Evolutionary conservation across 2,797 vertebrate species (phyloP).

Genomic region (Sebastes nivosus): DNA sequence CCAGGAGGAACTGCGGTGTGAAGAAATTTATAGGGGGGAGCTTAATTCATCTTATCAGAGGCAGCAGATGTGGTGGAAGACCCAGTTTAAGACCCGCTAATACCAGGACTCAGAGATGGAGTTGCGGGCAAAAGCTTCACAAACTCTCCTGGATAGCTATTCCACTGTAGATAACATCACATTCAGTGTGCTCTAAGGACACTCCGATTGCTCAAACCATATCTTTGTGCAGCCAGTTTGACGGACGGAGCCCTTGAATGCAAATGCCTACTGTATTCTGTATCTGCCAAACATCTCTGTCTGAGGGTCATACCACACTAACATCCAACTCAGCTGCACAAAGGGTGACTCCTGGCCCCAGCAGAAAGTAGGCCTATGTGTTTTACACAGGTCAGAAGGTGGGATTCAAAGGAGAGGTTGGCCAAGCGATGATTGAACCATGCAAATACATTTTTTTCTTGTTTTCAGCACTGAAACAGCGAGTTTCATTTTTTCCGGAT

Average conservation of each 20-base stretch:
- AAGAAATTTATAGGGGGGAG: slow-evolving; percentile 33
- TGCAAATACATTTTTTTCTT: not conserved
- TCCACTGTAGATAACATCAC: slow-evolving; percentile 47
- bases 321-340: not conserved
- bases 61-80: slow-evolving; percentile 55
- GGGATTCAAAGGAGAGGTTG: not conserved
- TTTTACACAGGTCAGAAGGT: slow-evolving; percentile 9
- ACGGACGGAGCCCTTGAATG: slow-evolving; percentile 14
- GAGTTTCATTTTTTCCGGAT: slow-evolving; percentile 1
- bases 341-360: not conserved
- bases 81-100: slow-evolving; percentile 42
- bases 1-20: slow-evolving; percentile 26
- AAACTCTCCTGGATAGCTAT: slow-evolving; percentile 41
- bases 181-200: not conserved
- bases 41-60: slow-evolving; percentile 67
- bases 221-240: not conserved
- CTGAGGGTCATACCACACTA: not conserved
- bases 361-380: not conserved
- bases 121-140: slow-evolving; percentile 36
- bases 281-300: slow-evolving; percentile 15
- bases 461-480: not conserved
- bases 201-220: slow-evolving; percentile 5
- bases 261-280: slow-evolving; percentile 14
- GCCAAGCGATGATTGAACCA: not conserved
- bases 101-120: slow-evolving; percentile 27